Evolutionary conservation across 2,113 vertebrate species (phyloP), one percentile per base, ranked within the genome.

Genomic region (Haplochromis vanheusdeni): DNA sequence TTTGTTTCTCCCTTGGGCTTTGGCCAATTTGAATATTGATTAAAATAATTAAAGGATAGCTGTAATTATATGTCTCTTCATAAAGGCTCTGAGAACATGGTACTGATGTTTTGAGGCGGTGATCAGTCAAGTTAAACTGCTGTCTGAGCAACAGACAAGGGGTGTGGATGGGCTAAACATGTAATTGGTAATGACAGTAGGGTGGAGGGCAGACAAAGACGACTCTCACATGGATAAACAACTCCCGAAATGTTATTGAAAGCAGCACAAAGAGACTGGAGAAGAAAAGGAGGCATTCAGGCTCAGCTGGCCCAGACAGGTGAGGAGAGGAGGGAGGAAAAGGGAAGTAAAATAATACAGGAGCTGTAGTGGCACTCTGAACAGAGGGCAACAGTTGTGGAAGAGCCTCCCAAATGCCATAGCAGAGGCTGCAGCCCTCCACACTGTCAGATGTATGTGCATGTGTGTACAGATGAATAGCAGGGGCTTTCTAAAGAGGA

Each of bases 331-430:
- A 37, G 21, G 40, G 85, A 79, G 58, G 62, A 86, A 81, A 88
- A 87, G 79, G 86, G 91, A 89, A 80, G 87, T 55, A 42, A 82
- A 92, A 89, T 87, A 84, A 87, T 75, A 42, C 79, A 87, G 85
- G 13, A 83, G 75, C 70, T 73, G 28, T 73, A 87, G 84, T 85
- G 92, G 89, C 90, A 87, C 84, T 90, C 91, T 89, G 89, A 93
- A 95, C 91, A 86, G 93, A 84, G 91, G 85, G 90, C 89, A 42
- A 93, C 93, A 95, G 94, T 96, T 95, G 94, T 89, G 84, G 89
- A 84, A 85, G 89, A 95, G 89, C 80, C 83, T 86, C 90, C 90
- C 83, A 87, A 92, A 95, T 95, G 87, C 93, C 94, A 95, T 73
- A 81, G 86, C 91, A 83, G 82, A 87, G 81, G 87, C 91, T 86